Base-by-base conservation (phyloP, 2,888 invertebrate genomes). In the Corbicula japonica region DNA sequence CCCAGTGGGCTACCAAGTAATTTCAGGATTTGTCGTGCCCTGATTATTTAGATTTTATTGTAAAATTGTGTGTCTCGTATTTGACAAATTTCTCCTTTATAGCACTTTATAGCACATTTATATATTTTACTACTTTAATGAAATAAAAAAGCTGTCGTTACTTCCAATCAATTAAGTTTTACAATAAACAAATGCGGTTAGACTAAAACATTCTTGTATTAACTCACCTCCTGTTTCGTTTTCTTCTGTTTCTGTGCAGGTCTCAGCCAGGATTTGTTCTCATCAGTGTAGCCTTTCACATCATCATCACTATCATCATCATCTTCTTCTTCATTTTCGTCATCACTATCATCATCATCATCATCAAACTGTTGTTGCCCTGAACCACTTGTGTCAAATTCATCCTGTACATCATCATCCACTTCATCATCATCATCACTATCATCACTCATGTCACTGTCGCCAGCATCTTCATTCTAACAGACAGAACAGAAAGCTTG, bases 351-450 rank as follows among this genome's bases (percentile, higher is more conserved):
- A 46, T 70, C 74, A 44, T 75, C 74, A 28, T 32, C 32, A 48
- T 52, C 63, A 3, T 54, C 77, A 66, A 66, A 56, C 74, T 83
- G 32, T 30, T 30, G 26, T 52, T 48, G 41, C 48, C 46, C n/a
- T 18, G 35, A 38, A 58, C 44, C 34, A 41, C 52, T 62, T 15
- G 52, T 12, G 46, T 63, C 70, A 73, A 80, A 81, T 60, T 84
- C 89, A 63, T 86, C 84, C 50, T 82, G 95, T 78, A 95, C 95
- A n/a, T 85, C 85, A 63, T 94, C 83, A 66, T 76, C 62, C 41
- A 73, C 76, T 32, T 71, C 66, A 30, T 66, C 66, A 26, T 71
- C 72, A 52, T 69, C 65, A 48, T 60, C 63, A 15, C 75, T 66
- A 21, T 61, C 74, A 44, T 54, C 58, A 1, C n/a, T n/a, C n/a